Conservation (phyloP, 2,113 vertebrate genomes). For the Casuarius casuarius region DNA sequence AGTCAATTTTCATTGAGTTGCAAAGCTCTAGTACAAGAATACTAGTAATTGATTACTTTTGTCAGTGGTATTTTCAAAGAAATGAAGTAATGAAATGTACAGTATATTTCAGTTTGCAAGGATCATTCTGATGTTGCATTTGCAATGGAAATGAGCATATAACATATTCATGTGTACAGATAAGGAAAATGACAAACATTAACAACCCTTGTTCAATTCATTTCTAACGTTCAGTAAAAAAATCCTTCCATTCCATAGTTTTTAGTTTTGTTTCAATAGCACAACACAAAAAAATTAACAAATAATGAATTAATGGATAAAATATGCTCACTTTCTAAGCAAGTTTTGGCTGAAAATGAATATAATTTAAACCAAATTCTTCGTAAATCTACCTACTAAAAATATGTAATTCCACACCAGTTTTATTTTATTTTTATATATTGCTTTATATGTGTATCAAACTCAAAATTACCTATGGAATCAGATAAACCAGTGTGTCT, state of each 20-base stretch:
- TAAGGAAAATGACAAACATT: slow-evolving; percentile 69
- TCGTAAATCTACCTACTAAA: neutral
- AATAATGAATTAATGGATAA: slow-evolving; percentile 35
- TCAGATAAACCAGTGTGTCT: neutral
- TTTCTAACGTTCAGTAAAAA: slow-evolving; percentile 63
- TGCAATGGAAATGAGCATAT: slow-evolving; percentile 67
- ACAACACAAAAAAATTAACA: slow-evolving; percentile 15
- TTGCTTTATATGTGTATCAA: neutral
- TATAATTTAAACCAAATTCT: slow-evolving; percentile 32
- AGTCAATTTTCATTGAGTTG: neutral
- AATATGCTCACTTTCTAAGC: slow-evolving; percentile 36
- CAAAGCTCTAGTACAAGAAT: slow-evolving; percentile 14
- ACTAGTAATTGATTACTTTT: slow-evolving; percentile 15
- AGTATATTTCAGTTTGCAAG: slow-evolving; percentile 49
- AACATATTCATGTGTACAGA: slow-evolving; percentile 71
- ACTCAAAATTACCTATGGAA: neutral
- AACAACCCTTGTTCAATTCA: slow-evolving; percentile 62
- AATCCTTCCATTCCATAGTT: slow-evolving; percentile 58
- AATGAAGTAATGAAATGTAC: slow-evolving; percentile 46
- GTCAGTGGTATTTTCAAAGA: slow-evolving; percentile 12
- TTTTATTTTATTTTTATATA: neutral
- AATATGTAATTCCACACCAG: neutral
- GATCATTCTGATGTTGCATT: slow-evolving; percentile 54
- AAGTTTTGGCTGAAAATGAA: slow-evolving; percentile 41
- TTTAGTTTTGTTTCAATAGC: slow-evolving; percentile 50